Base-by-base conservation (phyloP, 2,888 invertebrate genomes). In the Malacosoma neustria region DNA sequence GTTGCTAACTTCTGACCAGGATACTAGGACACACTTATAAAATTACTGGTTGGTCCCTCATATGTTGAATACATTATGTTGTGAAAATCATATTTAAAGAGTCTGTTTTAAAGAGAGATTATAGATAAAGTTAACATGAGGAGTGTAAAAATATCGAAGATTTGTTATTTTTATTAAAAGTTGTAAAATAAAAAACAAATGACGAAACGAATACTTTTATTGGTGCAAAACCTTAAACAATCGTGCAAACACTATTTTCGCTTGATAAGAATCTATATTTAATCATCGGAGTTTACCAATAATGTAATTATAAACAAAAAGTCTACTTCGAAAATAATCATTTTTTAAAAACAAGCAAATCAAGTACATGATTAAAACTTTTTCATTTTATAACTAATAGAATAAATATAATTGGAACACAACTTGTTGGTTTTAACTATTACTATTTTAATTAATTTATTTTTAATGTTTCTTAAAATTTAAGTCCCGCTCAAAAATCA, bases 341-440 rank as follows among this genome's bases (percentile, higher is more conserved):
- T 59, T 65, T 61, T 65, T 61, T 80, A 76, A 81, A 82, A 81
- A 60, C 48, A 65, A 59, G 68, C 54, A 61, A 79, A 82, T 81
- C 80, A 63, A 73, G 80, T 84, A 82, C 81, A 82, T 76, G 77
- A 81, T 84, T 84, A 80, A 84, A 80, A 76, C 60, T 66, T 62
- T 64, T 59, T 55, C 56, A 66, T 54, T 49, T 45, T 53, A 49
- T 38, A 22, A 22, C n/a, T n/a, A n/a, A n/a, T n/a, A n/a, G 11
- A 61, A 66, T 69, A 62, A 62, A 59, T 54, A 58, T 22, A 47
- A 58, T 71, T 69, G 76, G 67, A 72, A 79, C 76, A 82, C 74
- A 80, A 75, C 61, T 52, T 48, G 43, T 59, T 67, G 73, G 76
- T 76, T 22, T 22, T 22, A 22, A 22, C 5, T 22, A 22, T 22